These are phyloP conservation scores for Brassicogethes aeneus DNA, from an alignment of 2,888 invertebrate species.

Conservation along the genomic window DNA sequence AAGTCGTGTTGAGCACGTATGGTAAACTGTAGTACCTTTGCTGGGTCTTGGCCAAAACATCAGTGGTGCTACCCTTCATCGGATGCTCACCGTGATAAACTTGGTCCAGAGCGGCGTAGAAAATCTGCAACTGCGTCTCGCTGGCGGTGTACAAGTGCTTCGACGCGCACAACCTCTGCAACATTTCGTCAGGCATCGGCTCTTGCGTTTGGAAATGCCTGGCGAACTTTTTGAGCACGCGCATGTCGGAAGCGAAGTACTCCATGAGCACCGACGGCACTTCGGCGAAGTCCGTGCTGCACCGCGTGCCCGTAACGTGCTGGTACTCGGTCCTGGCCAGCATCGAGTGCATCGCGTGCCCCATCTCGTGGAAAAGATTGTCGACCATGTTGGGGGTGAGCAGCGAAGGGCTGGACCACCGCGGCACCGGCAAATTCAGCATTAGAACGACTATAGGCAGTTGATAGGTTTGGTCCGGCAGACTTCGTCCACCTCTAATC, in stretches of 20 bases:
- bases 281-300: slow-evolving; percentile 97
- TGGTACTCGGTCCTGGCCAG: slow-evolving; percentile 90
- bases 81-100: slow-evolving; percentile 67
- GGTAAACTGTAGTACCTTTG: slow-evolving; percentile 77
- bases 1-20: slow-evolving; percentile 85
- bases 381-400: slow-evolving; percentile 81
- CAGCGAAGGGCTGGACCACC: slow-evolving; percentile 67
- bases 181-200: slow-evolving; percentile 68
- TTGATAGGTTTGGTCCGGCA: slow-evolving; percentile 76
- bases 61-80: slow-evolving; percentile 51
- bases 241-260: slow-evolving; percentile 85
- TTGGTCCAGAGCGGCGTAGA: slow-evolving; percentile 76
- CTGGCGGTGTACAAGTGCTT: slow-evolving; percentile 84
- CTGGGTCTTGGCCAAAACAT: slow-evolving; percentile 68
- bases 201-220: slow-evolving; percentile 85
- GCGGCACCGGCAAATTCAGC: slow-evolving; percentile 74
- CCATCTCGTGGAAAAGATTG: slow-evolving; percentile 98
- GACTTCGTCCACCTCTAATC: slow-evolving; percentile 81
- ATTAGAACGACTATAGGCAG: slow-evolving; percentile 89
- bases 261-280: slow-evolving; percentile 99
- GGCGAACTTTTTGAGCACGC: slow-evolving; percentile 78
- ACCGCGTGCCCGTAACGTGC: slow-evolving; percentile 95
- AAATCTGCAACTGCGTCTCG: slow-evolving; percentile 58
- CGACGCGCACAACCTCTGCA: slow-evolving; percentile 72
- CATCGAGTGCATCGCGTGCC: slow-evolving; percentile 99